Base-by-base conservation (phyloP, 2,113 vertebrate genomes). In the Lampris megalopsis region DNA sequence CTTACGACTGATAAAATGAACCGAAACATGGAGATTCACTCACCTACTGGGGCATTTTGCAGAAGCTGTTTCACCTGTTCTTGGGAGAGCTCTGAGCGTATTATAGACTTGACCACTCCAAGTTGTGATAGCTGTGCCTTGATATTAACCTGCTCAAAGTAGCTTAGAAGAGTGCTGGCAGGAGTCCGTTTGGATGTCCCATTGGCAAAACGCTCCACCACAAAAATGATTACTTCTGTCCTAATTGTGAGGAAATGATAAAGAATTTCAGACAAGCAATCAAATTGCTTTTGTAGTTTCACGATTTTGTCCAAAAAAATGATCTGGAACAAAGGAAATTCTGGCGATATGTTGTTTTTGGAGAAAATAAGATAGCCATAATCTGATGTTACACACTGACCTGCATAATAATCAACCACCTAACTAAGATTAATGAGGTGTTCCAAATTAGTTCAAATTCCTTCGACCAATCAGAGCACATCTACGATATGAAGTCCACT, bases 31-130 rank as follows among this genome's bases (percentile, higher is more conserved):
- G 36, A 7, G 48, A 8, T 11, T 6, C 9, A 85, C 90, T 0
- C 82, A 98, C 98, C 97, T 0, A 97, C 96, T 13, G 97, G 97
- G 53, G 98, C 95, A 68, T 96, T 97, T 75, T 98, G 97, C 69
- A 98, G 92, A 71, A 98, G 93, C 85, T 99, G 97, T 64, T 99
- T 98, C 73, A 97, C 93, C 83, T 99, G 97, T 0, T 97, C 93
- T 0, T 95, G 96, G 11, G 97, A 96, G 48, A 99, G 95, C 74
- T 98, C 97, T 0, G 96, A 98, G 70, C 97, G 96, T 3, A 95
- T 94, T 89, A 98, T 94, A 6, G 94, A 92, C 86, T 97, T 94
- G 52, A 90, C 84, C 69, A 99, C 96, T 0, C 96, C 95, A 37
- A 99, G 94, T 91, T 99, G 97, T 68, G 96, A 92, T 76, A 99